Evolutionary conservation across 1,140 invertebrate genomes (phyloP).

Genomic region (Luehdorfia chinensis): DNA sequence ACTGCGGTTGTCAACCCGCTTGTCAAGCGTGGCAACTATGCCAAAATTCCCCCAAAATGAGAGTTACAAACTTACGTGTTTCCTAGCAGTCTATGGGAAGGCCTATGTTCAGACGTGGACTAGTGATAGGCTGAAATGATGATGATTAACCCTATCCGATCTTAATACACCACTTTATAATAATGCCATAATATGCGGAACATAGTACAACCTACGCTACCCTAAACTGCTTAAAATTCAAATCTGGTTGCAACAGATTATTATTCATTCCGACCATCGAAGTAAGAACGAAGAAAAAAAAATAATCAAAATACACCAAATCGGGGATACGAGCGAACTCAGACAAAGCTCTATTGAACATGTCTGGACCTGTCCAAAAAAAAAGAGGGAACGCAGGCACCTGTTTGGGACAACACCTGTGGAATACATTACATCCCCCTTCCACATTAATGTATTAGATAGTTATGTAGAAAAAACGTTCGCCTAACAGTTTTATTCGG

Average conservation of each 20-base stretch:
- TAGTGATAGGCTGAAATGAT: too few species aligned
- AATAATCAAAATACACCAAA: slow-evolving; percentile 37
- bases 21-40: too few species aligned
- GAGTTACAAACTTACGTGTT: too few species aligned
- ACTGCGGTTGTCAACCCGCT: too few species aligned
- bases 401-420: slow-evolving; percentile 59
- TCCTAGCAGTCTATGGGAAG: too few species aligned
- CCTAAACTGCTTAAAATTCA: background rate
- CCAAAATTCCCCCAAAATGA: too few species aligned
- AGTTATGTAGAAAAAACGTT: slow-evolving; percentile 21
- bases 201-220: too few species aligned
- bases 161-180: too few species aligned
- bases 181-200: too few species aligned
- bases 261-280: slow-evolving; percentile 30
- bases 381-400: slow-evolving; percentile 35
- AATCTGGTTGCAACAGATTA: slow-evolving; percentile 29
- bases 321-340: slow-evolving; percentile 36
- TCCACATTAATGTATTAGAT: slow-evolving; percentile 18
- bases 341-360: slow-evolving; percentile 50
- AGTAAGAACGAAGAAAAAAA: slow-evolving; percentile 30
- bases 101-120: too few species aligned
- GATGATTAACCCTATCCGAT: too few species aligned
- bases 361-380: slow-evolving; percentile 43
- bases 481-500: slow-evolving; percentile 9
- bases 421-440: slow-evolving; percentile 38